Percentiles rank a stretch among this genome's conserved stretches.
phyloP scores from a whole-genome alignment of 2,888 invertebrate species.

The Clanis bilineata region DNA sequence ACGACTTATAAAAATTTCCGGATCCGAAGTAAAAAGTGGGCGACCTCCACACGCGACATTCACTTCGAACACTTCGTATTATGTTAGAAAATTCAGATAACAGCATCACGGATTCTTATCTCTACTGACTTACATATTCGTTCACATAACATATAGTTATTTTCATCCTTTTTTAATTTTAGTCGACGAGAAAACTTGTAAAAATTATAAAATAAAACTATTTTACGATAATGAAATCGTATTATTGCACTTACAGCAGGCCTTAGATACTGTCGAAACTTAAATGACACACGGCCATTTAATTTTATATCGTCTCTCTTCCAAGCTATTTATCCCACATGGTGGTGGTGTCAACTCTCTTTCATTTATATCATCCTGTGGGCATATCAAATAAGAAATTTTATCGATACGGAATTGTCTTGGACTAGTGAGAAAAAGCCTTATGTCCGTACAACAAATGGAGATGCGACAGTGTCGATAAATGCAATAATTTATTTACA shows the following conservation, averaged over 20 bases:
- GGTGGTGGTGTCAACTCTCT: no score
- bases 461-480: no score
- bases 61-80: background rate
- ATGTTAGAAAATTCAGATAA: background rate
- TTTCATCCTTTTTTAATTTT: background rate
- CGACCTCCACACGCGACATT: constrained; percentile 8
- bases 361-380: no score
- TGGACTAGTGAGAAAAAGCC: no score
- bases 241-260: background rate
- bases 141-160: background rate
- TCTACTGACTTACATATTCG: background rate
- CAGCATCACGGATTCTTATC: background rate
- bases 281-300: no score
- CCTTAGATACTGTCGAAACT: background rate
- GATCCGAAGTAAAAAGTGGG: background rate
- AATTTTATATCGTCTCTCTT: no score
- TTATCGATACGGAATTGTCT: no score
- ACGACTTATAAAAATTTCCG: background rate
- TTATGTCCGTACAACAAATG: no score
- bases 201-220: background rate
- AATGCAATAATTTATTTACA: no score
- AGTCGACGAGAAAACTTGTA: background rate
- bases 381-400: no score
- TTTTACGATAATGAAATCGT: background rate
- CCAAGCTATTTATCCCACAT: no score